Percentiles rank a stretch among this genome's conserved stretches.
phyloP scores from a whole-genome alignment of 2,113 vertebrate genomes.

The Hippocampus abdominalis region DNA sequence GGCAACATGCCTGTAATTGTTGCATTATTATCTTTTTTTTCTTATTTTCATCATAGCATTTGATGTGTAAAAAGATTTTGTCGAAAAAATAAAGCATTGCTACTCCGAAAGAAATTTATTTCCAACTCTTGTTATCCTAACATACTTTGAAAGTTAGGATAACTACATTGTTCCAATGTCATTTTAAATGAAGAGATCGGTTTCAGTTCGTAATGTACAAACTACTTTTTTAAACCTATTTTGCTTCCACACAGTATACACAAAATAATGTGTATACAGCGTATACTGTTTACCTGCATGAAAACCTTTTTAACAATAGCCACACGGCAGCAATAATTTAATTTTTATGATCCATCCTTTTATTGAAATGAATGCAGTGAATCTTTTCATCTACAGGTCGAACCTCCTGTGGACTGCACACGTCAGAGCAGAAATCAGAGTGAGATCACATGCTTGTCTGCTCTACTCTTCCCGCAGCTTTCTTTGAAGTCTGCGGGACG shows the following conservation, averaged over 20 bases:
- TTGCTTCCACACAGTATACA: not conserved
- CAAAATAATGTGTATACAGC: not conserved
- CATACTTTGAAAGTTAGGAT: not conserved
- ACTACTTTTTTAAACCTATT: not conserved
- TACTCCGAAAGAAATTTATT: too few species aligned
- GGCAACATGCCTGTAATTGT: too few species aligned
- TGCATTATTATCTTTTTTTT: too few species aligned
- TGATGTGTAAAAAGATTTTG: too few species aligned
- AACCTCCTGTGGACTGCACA: constrained; percentile 1
- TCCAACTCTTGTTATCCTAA: too few species aligned
- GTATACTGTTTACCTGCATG: not conserved
- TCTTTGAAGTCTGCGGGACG: constrained; percentile 51
- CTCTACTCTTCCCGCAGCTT: constrained; percentile 49
- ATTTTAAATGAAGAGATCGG: not conserved
- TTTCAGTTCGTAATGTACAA: not conserved
- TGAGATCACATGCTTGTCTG: constrained; percentile 62
- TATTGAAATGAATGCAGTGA: not conserved
- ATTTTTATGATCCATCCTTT: not conserved
- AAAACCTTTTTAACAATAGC: not conserved
- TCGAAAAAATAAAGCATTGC: too few species aligned
- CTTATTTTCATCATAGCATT: too few species aligned
- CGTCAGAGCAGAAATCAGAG: constrained; percentile 41
- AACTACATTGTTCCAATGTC: not conserved
- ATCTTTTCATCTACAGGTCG: not conserved
- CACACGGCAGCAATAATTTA: not conserved